Conservation (phyloP, 2,797 vertebrate species). For the Danio tinwini region DNA sequence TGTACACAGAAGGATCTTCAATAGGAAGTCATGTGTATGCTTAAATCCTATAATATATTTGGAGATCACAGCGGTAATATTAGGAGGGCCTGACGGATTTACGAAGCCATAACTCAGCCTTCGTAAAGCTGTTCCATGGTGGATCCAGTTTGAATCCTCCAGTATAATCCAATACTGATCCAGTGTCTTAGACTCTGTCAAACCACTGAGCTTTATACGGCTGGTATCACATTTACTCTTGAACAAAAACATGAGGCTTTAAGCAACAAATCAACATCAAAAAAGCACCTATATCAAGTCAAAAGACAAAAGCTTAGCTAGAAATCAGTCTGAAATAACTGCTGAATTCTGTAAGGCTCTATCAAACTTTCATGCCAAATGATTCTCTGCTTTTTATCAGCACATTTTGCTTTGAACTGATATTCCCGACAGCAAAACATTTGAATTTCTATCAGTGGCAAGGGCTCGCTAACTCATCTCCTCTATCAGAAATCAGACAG, state of each 20-base stretch:
- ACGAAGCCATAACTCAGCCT: constrained; percentile 74
- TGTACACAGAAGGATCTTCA: constrained; percentile 11
- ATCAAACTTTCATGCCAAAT: constrained; percentile 38
- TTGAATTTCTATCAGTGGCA: constrained; percentile 63
- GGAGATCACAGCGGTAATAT: constrained; percentile 69
- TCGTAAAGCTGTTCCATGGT: constrained; percentile 77
- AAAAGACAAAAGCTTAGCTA: background rate
- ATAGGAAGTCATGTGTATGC: background rate
- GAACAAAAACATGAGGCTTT: constrained; percentile 63
- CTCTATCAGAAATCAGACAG: constrained; percentile 65
- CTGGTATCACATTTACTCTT: constrained; percentile 61
- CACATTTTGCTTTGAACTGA: constrained; percentile 44
- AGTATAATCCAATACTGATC: constrained; percentile 34
- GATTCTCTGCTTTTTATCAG: constrained; percentile 47
- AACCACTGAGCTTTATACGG: constrained; percentile 47
- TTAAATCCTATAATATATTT: constrained; percentile 27
- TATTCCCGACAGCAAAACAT: constrained; percentile 60
- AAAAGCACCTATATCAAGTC: constrained; percentile 25
- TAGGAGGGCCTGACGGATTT: constrained; percentile 72
- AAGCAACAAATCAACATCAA: constrained; percentile 24
- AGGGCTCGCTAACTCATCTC: constrained; percentile 58
- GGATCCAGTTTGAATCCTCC: constrained; percentile 62
- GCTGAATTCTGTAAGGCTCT: constrained; percentile 38
- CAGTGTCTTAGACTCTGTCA: constrained; percentile 12
- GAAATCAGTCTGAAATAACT: background rate